These are phyloP conservation scores for Rallus limicola DNA, from an alignment of 2,113 vertebrate species.

Conservation along the genomic window DNA sequence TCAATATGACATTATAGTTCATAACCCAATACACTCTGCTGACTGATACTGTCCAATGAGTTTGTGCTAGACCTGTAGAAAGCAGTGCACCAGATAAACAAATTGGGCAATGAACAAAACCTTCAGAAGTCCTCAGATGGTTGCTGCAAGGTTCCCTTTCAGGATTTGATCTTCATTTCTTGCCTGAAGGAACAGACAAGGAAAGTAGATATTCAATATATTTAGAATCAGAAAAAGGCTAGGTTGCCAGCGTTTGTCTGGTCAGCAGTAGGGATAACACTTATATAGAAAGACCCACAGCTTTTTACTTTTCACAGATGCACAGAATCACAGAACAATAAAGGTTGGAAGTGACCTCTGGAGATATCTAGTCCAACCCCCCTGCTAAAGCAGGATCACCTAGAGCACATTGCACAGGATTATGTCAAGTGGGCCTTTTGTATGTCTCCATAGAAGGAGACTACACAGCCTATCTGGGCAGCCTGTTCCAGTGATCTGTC, in stretches of 20 bases:
- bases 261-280: neutral
- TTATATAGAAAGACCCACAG: neutral
- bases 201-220: neutral
- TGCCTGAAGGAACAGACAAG: neutral
- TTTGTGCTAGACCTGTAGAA: neutral
- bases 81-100: neutral
- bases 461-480: too few relatives aligned
- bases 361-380: too few relatives aligned
- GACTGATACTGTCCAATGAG: neutral
- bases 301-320: neutral
- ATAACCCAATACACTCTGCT: constrained; percentile 8
- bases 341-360: too few relatives aligned
- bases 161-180: neutral
- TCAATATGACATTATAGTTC: constrained; percentile 43
- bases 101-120: neutral
- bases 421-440: too few relatives aligned
- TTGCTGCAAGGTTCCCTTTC: neutral
- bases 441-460: too few relatives aligned
- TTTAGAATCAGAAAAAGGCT: neutral
- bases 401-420: too few relatives aligned
- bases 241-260: neutral
- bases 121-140: constrained; percentile 29
- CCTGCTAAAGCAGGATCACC: too few relatives aligned
- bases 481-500: too few relatives aligned
- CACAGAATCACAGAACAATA: too few relatives aligned